Percentiles rank a stretch among this genome's conserved stretches.
Evolutionary conservation across 2,113 vertebrate species (phyloP).

Genomic region (Coturnix japonica): DNA sequence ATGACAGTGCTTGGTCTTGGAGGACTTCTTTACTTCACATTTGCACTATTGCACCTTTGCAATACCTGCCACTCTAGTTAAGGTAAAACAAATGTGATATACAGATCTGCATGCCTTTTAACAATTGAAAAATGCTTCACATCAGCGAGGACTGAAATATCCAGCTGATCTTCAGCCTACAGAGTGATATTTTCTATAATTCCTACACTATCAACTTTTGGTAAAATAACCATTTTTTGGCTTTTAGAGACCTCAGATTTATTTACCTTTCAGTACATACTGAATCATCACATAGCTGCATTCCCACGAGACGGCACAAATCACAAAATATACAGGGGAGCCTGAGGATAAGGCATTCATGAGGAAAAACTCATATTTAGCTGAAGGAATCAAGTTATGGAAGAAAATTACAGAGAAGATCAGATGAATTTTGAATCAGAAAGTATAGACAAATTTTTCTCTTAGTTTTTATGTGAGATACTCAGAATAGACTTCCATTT

Average conservation of each 20-base stretch:
- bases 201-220: background rate
- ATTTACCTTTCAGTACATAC: background rate
- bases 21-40: background rate
- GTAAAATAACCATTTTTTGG: background rate
- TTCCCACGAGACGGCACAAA: background rate
- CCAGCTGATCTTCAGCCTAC: background rate
- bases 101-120: background rate
- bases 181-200: background rate
- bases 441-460: background rate
- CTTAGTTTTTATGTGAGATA: background rate
- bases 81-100: background rate
- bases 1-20: background rate
- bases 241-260: background rate
- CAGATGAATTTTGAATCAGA: background rate
- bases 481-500: background rate
- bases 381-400: background rate
- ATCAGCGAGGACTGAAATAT: background rate
- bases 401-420: background rate
- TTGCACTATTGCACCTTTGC: background rate
- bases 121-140: background rate
- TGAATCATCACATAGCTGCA: background rate
- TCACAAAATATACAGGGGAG: background rate
- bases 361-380: background rate
- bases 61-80: background rate
- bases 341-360: background rate